A percentile compares a stretch with the other conserved stretches of the same genome.
Conservation (phyloP, 2,797 vertebrate genomes). For the Malacoraja senta region DNA sequence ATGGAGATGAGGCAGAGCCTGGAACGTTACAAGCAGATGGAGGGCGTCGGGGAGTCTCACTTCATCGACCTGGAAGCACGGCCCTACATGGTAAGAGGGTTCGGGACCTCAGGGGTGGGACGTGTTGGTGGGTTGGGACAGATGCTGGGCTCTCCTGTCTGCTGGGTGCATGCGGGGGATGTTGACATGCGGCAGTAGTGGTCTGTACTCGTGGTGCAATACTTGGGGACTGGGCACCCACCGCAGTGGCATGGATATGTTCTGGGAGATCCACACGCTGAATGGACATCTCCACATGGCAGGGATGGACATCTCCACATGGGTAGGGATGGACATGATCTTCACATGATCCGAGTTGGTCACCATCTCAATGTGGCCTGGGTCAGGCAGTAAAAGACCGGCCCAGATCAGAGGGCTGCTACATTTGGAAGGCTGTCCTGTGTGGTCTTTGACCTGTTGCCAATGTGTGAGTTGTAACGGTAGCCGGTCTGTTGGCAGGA, state of each 20-base stretch:
- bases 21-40: constrained; percentile 71
- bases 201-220: too few relatives aligned
- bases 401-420: not conserved
- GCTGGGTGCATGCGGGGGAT: too few relatives aligned
- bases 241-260: too few relatives aligned
- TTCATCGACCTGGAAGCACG: constrained; percentile 76
- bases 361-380: too few relatives aligned
- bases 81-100: constrained; percentile 70
- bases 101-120: constrained; percentile 1
- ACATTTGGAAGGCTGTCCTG: not conserved
- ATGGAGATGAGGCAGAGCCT: constrained; percentile 83
- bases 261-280: too few relatives aligned
- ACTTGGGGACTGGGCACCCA: too few relatives aligned
- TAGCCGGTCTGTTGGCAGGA: constrained; percentile 54
- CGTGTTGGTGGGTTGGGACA: not conserved
- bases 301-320: too few relatives aligned
- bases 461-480: not conserved
- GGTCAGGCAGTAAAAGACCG: too few relatives aligned
- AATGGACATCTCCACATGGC: too few relatives aligned
- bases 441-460: not conserved
- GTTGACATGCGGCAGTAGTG: too few relatives aligned
- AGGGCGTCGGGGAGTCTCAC: constrained; percentile 58
- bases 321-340: too few relatives aligned
- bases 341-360: too few relatives aligned
- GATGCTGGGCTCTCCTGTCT: not conserved